Evolutionary conservation across 2,888 invertebrate species (phyloP).

Genomic region (Luperina testacea): DNA sequence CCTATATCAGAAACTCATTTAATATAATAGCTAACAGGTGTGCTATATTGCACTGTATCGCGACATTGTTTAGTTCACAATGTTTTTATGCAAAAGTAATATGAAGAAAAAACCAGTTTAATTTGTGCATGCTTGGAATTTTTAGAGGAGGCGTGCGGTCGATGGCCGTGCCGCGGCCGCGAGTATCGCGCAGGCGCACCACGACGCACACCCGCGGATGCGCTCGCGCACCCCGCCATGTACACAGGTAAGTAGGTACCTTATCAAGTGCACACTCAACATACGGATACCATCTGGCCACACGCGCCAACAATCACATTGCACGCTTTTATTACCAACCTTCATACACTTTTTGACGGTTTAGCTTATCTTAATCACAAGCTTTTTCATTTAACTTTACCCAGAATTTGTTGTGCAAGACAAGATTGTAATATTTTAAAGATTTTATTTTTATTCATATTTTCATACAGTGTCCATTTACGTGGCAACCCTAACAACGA

Average conservation of each 20-base stretch:
- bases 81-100: slow-evolving; percentile 86
- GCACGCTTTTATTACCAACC: slow-evolving; percentile 47
- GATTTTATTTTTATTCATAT: neutral
- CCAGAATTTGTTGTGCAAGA: slow-evolving; percentile 16
- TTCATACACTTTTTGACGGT: slow-evolving; percentile 38
- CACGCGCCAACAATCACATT: slow-evolving; percentile 51
- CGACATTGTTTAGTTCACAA: slow-evolving; percentile 74
- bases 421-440: slow-evolving; percentile 22
- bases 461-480: neutral
- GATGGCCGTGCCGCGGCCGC: slow-evolving; percentile 79
- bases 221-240: slow-evolving; percentile 49
- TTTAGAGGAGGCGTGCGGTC: slow-evolving; percentile 88
- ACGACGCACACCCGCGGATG: slow-evolving; percentile 50
- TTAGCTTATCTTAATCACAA: slow-evolving; percentile 54
- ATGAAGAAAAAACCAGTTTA: slow-evolving; percentile 88
- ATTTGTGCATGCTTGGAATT: slow-evolving; percentile 90
- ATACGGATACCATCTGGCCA: slow-evolving; percentile 50
- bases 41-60: slow-evolving; percentile 56
- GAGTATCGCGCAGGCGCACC: slow-evolving; percentile 58
- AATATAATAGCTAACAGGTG: slow-evolving; percentile 39
- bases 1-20: slow-evolving; percentile 18
- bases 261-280: slow-evolving; percentile 60
- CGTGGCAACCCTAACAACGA: slow-evolving; percentile 43
- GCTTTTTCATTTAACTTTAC: slow-evolving; percentile 32
- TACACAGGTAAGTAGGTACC: slow-evolving; percentile 34